Percentiles rank a stretch among this genome's conserved stretches.
Evolutionary conservation across 2,797 vertebrate genomes (phyloP).

Genomic region (Lithobates sylvaticus): DNA sequence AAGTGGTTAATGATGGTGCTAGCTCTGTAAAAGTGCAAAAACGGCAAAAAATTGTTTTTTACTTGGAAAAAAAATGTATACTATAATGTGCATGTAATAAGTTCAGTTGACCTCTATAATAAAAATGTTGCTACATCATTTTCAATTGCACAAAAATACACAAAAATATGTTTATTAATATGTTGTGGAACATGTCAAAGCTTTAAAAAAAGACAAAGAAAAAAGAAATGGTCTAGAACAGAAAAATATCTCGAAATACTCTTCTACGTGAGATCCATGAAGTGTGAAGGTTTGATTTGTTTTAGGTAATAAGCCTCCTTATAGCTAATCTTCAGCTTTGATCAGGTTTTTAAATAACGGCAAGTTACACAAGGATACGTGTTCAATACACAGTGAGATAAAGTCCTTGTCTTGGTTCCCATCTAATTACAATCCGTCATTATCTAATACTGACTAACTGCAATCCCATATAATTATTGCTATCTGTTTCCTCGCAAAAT

Average conservation of each 20-base stretch:
- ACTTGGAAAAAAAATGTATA: no score
- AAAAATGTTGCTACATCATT: neutral
- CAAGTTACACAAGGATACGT: slow-evolving; percentile 8
- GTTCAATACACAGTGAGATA: slow-evolving; percentile 45
- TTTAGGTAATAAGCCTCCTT: neutral
- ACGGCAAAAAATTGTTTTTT: no score
- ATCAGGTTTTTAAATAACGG: neutral
- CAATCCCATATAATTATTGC: slow-evolving; percentile 77
- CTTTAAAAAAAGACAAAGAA: neutral
- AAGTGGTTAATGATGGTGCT: no score
- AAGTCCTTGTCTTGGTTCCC: slow-evolving; percentile 73
- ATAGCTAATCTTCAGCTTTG: neutral
- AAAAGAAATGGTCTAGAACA: no score
- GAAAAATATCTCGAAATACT: neutral
- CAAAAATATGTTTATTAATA: neutral
- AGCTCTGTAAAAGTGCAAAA: no score
- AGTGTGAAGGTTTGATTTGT: neutral
- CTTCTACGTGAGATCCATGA: neutral
- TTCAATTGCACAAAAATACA: neutral
- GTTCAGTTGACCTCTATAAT: no score
- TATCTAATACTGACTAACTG: slow-evolving; percentile 82
- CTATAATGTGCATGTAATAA: no score
- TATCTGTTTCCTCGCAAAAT: slow-evolving; percentile 78
- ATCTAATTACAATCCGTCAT: slow-evolving; percentile 75
- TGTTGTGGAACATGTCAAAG: neutral